Percentiles rank a stretch among this genome's conserved stretches.
phyloP scores from a whole-genome alignment of 2,888 invertebrate species.

The Dorcus parallelipipedus region DNA sequence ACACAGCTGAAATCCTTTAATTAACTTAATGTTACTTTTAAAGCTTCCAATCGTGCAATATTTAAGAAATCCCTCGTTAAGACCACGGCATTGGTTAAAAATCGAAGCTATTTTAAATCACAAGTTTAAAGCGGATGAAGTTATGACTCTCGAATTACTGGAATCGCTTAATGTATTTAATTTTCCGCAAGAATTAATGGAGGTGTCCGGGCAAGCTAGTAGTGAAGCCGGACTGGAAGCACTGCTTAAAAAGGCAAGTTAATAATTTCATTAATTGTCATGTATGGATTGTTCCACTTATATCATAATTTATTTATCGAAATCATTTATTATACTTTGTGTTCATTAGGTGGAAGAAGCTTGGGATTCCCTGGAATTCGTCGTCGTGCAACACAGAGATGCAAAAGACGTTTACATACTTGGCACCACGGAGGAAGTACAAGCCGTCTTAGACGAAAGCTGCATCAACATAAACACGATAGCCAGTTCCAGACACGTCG shows the following conservation, averaged over 20 bases:
- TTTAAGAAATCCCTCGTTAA: constrained; percentile 75
- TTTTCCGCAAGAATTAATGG: constrained; percentile 71
- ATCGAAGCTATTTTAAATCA: constrained; percentile 71
- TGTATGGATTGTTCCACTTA: not conserved
- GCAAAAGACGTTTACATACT: constrained; percentile 79
- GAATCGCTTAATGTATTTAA: constrained; percentile 74
- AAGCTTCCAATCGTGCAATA: constrained; percentile 75
- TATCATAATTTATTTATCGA: not conserved
- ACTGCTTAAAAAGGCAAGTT: constrained; percentile 67
- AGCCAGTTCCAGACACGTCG: constrained; percentile 80
- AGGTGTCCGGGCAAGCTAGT: constrained; percentile 83
- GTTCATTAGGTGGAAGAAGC: constrained; percentile 68
- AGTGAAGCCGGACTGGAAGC: constrained; percentile 81
- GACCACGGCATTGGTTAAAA: constrained; percentile 78
- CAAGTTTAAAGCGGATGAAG: constrained; percentile 69
- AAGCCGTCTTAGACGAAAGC: constrained; percentile 77
- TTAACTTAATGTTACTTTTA: constrained; percentile 24
- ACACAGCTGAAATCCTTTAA: too few relatives aligned
- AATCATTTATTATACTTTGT: not conserved
- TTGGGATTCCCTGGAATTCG: constrained; percentile 79
- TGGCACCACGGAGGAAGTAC: constrained; percentile 82
- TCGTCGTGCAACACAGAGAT: constrained; percentile 75
- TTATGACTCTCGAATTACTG: constrained; percentile 63
- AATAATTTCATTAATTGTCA: too few relatives aligned
- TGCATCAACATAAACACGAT: constrained; percentile 85